phyloP scores from a whole-genome alignment of 2,113 vertebrate species.

The Scophthalmus maximus region DNA sequence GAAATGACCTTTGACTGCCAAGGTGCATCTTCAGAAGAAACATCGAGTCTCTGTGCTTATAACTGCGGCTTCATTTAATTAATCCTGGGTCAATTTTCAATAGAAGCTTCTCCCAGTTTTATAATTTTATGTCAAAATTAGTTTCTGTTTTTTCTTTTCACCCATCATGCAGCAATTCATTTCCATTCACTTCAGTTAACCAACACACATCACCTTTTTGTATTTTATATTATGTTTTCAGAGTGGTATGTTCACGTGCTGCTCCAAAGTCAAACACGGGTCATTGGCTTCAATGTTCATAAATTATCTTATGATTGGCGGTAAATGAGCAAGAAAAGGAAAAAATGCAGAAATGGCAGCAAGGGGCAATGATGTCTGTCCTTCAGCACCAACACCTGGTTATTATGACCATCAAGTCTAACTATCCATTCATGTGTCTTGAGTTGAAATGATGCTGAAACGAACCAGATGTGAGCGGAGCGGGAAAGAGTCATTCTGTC shows the following conservation, averaged over 20 bases:
- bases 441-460: slow-evolving; percentile 37
- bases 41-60: too few relatives aligned
- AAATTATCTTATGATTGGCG: not conserved
- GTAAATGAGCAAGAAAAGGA: slow-evolving; percentile 28
- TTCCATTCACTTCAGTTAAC: not conserved
- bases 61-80: too few relatives aligned
- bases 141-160: too few relatives aligned
- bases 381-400: slow-evolving; percentile 40
- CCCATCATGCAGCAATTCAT: not conserved
- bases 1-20: too few relatives aligned
- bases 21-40: too few relatives aligned
- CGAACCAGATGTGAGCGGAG: slow-evolving; percentile 14
- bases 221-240: not conserved
- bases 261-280: not conserved
- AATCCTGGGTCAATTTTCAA: too few relatives aligned
- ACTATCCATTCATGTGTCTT: slow-evolving; percentile 28
- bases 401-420: slow-evolving; percentile 27
- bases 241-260: not conserved
- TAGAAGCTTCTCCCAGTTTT: too few relatives aligned
- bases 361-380: slow-evolving; percentile 17
- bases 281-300: not conserved
- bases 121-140: too few relatives aligned
- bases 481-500: not conserved
- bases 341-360: slow-evolving; percentile 21
- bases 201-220: not conserved